These are phyloP conservation scores for Stegodyphus dumicola DNA, from an alignment of 1,140 invertebrate genomes.

Conservation along the genomic window DNA sequence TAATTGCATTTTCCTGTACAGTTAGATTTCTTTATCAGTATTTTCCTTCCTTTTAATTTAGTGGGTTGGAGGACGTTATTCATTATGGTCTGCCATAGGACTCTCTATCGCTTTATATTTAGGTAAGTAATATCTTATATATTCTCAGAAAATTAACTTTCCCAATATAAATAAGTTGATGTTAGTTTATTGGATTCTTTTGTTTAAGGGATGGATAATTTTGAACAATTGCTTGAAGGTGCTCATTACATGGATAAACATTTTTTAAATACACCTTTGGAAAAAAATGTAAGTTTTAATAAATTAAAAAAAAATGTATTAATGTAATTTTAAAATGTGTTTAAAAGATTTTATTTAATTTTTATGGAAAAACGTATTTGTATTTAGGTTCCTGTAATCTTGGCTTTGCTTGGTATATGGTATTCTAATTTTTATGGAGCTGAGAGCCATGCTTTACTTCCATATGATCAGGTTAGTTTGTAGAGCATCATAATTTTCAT, in stretches of 20 bases:
- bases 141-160: background rate
- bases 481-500: too few species aligned
- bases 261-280: constrained; percentile 87
- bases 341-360: background rate
- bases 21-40: background rate
- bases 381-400: constrained; percentile 88
- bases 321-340: background rate
- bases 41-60: constrained; percentile 63
- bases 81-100: constrained; percentile 98
- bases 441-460: constrained; percentile 95
- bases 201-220: constrained; percentile 85
- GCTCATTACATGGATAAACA: constrained; percentile 96
- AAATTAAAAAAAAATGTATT: background rate
- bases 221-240: constrained; percentile 89
- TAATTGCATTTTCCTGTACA: background rate
- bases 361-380: constrained; percentile 34
- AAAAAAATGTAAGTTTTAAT: constrained; percentile 84
- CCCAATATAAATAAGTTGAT: too few species aligned
- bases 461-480: constrained; percentile 83
- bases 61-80: constrained; percentile 99
- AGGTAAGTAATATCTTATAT: constrained; percentile 71
- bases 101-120: constrained; percentile 93
- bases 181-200: too few species aligned
- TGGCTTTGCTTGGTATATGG: constrained; percentile 96
- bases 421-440: constrained; percentile 95